A percentile compares a stretch with the other conserved stretches of the same genome.
Evolutionary conservation across 2,888 invertebrate species (phyloP).

Genomic region (Xylota segnis): DNA sequence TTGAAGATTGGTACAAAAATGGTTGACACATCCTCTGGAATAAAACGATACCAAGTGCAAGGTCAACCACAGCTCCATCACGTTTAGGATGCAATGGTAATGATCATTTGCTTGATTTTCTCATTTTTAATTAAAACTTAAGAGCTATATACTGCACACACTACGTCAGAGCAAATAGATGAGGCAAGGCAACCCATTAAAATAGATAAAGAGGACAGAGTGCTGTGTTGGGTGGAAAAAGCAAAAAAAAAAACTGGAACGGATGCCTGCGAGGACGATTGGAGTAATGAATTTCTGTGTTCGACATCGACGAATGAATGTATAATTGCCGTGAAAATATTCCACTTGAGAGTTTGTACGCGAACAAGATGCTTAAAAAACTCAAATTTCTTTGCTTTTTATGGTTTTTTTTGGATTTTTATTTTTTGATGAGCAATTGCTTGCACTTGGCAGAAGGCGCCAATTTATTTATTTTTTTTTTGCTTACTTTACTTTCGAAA

Average conservation of each 20-base stretch:
- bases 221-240: background rate
- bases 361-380: conserved; percentile 54
- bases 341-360: conserved; percentile 67
- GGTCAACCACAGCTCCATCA: conserved; percentile 36
- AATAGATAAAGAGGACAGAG: conserved; percentile 16
- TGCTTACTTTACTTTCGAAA: background rate
- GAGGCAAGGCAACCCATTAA: conserved; percentile 55
- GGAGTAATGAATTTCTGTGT: conserved; percentile 65
- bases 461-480: conserved; percentile 6
- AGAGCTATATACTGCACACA: conserved; percentile 35
- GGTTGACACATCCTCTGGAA: background rate
- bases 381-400: conserved; percentile 21
- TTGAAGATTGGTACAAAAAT: background rate
- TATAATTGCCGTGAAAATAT: conserved; percentile 71
- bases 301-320: conserved; percentile 69
- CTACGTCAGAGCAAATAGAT: conserved; percentile 48
- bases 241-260: conserved; percentile 32
- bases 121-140: conserved; percentile 72
- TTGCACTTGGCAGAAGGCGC: conserved; percentile 21
- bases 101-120: conserved; percentile 63
- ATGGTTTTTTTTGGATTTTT: conserved; percentile 8
- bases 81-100: conserved; percentile 38
- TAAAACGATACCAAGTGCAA: conserved; percentile 47
- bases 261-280: conserved; percentile 63
- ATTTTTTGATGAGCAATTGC: conserved; percentile 14